Conservation (phyloP, 1,140 invertebrate species). For the Polypedilum vanderplanki region DNA sequence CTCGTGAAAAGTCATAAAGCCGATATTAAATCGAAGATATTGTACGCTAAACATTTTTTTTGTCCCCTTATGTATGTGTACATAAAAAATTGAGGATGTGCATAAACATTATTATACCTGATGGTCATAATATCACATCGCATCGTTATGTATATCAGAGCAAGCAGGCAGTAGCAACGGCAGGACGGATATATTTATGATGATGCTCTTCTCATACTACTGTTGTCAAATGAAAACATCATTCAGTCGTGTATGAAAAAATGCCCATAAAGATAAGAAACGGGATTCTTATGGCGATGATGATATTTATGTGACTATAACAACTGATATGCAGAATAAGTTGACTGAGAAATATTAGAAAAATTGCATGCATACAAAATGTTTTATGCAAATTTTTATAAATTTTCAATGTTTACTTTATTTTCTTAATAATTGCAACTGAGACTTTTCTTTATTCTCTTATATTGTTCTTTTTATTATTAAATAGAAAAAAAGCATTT, state of each 20-base stretch:
- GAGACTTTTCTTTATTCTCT: too few species aligned
- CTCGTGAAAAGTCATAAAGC: neutral
- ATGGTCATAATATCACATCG: neutral
- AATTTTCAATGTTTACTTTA: too few species aligned
- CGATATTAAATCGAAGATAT: neutral
- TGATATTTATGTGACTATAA: too few species aligned
- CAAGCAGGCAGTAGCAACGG: neutral
- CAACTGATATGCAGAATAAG: too few species aligned
- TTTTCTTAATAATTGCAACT: too few species aligned
- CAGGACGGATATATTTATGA: constrained; percentile 8
- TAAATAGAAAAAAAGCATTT: too few species aligned
- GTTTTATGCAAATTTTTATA: too few species aligned
- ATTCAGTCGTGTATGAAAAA: too few species aligned
- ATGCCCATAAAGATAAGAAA: neutral
- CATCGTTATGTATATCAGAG: neutral
- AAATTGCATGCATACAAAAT: too few species aligned
- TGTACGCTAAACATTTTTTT: neutral
- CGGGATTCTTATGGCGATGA: neutral
- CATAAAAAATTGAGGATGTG: neutral
- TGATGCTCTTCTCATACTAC: neutral
- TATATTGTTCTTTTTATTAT: too few species aligned
- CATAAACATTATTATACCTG: neutral
- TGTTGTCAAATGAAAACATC: too few species aligned
- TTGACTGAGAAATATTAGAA: too few species aligned
- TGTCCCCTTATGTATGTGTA: neutral